These are phyloP conservation scores for Salminus brasiliensis DNA, from an alignment of 2,113 vertebrate genomes.

Conservation along the genomic window DNA sequence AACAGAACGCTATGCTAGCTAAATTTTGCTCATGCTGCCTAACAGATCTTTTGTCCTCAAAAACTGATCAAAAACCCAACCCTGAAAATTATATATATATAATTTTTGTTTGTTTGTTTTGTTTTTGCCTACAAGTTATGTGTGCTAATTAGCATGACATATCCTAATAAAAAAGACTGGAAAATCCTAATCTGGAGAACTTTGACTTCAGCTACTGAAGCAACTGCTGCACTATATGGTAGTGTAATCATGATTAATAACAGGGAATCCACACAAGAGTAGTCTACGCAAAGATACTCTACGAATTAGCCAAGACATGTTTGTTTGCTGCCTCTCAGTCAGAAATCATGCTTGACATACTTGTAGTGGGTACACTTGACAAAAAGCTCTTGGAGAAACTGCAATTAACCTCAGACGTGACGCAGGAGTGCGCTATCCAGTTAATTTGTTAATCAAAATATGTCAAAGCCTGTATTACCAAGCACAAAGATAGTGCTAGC, in stretches of 20 bases:
- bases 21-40: too few relatives aligned
- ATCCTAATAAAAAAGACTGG: too few relatives aligned
- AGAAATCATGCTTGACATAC: constrained; percentile 24
- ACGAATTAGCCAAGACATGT: not conserved
- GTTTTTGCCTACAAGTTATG: too few relatives aligned
- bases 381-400: constrained; percentile 20
- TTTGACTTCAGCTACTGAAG: not conserved
- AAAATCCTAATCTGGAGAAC: not conserved
- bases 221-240: too few relatives aligned
- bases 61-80: too few relatives aligned
- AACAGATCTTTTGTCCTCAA: too few relatives aligned
- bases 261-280: not conserved
- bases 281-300: not conserved
- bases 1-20: too few relatives aligned
- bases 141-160: too few relatives aligned
- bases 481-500: not conserved
- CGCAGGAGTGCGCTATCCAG: constrained; percentile 2
- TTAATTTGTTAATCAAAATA: not conserved
- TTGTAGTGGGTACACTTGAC: constrained; percentile 21
- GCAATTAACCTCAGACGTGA: constrained; percentile 22
- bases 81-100: too few relatives aligned
- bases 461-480: constrained; percentile 19
- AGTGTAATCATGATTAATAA: not conserved
- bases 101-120: too few relatives aligned
- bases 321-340: constrained; percentile 8